Conservation (phyloP, 2,113 vertebrate species). For the Engystomops pustulosus region DNA sequence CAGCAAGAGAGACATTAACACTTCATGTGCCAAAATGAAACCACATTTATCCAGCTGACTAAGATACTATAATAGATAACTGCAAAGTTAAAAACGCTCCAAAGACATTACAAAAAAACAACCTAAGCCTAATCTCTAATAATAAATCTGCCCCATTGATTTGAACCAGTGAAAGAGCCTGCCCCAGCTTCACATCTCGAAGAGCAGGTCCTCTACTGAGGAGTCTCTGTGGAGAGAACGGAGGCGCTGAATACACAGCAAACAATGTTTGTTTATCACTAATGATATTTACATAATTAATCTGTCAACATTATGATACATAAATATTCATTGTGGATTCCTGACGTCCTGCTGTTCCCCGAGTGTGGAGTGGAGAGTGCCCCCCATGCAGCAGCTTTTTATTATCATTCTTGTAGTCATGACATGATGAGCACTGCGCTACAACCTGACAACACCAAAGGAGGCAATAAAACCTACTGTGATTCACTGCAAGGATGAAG, state of each 20-base stretch:
- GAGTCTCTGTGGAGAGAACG: neutral
- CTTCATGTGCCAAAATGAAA: too few species aligned
- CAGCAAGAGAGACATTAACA: too few species aligned
- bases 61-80: too few species aligned
- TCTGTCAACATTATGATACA: constrained; percentile 81
- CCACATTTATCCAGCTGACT: too few species aligned
- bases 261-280: constrained; percentile 54
- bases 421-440: neutral
- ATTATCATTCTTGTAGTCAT: neutral
- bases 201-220: neutral
- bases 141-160: neutral
- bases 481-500: neutral
- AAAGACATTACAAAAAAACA: too few species aligned
- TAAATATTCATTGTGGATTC: constrained; percentile 82
- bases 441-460: neutral
- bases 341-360: neutral
- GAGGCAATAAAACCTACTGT: neutral
- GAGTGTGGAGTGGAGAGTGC: neutral
- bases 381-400: constrained; percentile 70
- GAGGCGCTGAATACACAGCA: constrained; percentile 10
- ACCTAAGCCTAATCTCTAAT: too few species aligned
- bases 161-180: neutral
- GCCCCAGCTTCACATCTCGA: neutral
- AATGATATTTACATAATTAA: constrained; percentile 79
- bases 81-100: too few species aligned